Evolutionary conservation across 1,140 invertebrate species (phyloP), one percentile per base, ranked within the genome.

Genomic region (Scaptomyza hsui): DNA sequence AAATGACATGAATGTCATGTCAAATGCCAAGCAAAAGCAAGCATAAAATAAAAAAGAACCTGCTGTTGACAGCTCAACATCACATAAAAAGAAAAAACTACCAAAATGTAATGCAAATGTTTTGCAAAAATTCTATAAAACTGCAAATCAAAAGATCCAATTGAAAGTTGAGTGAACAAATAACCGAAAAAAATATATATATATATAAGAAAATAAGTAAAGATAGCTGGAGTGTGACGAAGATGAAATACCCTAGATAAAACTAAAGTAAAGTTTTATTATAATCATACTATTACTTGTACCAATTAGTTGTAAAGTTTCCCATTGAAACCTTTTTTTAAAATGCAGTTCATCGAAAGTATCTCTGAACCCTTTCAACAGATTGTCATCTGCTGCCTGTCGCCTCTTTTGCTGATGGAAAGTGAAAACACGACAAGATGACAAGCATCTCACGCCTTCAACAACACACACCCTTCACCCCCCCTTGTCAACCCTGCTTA

Each of bases 1-100:
- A 49, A 75, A 83, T 69, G 79, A 75, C 79, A 78, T 60, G 65
- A 68, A 76, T 81, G 82, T 88, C 82, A 88, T 89, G 85, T 89
- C 79, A 78, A 79, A 78, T 78, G 76, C 61, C 75, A 79, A 70
- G 61, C 48, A 35, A 49, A 9, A 24, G 21, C 21, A 4, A 24
- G 24, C 24, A 24, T 1, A 24, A 24, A 24, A 24, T 1, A 9
- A 29, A 9, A 29, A 29, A 29, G 2, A 29, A 82, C 52, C 63
- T 62, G 70, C 18, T 6, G 70, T 57, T 75, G 78, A 82, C 79
- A 82, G 77, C 3, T 4, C n/a, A 39, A 29, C 60, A 60, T 51
- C 39, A 70, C 64, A 32, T 37, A 48, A 1, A 9, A 61, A 68
- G 61, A 48, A 1, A 9, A 61, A 68, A 68, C 48, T 19, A 35